phyloP scores from a whole-genome alignment of 2,888 invertebrate species.

The Ornithoptera priamus region DNA sequence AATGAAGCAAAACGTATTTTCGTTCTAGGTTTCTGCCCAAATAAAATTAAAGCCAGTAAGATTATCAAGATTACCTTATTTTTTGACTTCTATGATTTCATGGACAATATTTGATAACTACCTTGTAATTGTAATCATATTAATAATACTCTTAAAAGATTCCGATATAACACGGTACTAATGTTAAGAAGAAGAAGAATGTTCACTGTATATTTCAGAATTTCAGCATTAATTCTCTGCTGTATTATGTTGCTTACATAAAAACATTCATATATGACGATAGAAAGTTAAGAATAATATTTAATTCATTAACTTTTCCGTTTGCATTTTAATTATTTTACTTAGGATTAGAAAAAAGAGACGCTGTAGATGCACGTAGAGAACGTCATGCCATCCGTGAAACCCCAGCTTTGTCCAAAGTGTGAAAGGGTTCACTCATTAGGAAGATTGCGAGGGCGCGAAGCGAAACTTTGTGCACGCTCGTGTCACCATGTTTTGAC shows the following conservation, averaged over 20 bases:
- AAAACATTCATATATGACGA: background rate
- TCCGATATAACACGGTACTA: no score
- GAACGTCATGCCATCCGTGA: constrained; percentile 70
- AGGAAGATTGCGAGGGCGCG: constrained; percentile 78
- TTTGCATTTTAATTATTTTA: constrained; percentile 46
- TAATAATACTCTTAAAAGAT: no score
- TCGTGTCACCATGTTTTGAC: constrained; percentile 50
- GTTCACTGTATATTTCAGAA: no score
- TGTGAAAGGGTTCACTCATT: constrained; percentile 79
- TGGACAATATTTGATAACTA: no score
- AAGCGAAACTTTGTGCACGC: constrained; percentile 63
- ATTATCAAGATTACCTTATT: background rate
- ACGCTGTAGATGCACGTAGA: constrained; percentile 55
- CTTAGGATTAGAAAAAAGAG: constrained; percentile 60
- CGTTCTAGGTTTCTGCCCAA: background rate
- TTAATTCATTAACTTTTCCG: constrained; percentile 9
- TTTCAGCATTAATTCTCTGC: background rate
- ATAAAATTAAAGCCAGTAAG: background rate
- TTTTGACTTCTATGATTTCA: background rate
- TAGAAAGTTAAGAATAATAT: constrained; percentile 1
- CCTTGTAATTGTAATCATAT: no score
- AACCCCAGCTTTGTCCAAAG: constrained; percentile 73
- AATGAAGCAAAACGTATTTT: background rate
- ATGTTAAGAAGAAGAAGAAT: no score
- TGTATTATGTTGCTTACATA: background rate